These are phyloP conservation scores for Caenorhabditis imperialis DNA, from an alignment of 2,888 invertebrate species.

Conservation along the genomic window DNA sequence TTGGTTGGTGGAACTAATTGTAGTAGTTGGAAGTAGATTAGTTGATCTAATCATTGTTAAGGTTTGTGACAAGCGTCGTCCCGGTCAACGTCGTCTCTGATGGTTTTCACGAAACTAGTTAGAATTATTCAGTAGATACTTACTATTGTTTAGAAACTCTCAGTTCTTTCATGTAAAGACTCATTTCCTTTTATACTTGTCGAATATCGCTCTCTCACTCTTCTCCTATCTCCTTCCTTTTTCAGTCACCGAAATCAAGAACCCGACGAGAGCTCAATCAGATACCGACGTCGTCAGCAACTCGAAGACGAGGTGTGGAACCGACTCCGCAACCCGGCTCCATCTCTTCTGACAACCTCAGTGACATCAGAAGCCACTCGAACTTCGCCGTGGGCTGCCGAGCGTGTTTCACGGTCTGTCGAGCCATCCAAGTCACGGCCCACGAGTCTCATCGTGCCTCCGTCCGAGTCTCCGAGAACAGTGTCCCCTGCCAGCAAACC, in stretches of 20 bases:
- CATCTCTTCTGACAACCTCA: conserved; percentile 36
- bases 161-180: background rate
- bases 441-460: conserved; percentile 38
- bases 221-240: conserved; percentile 7
- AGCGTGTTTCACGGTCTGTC: conserved; percentile 43
- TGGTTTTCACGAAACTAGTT: too few relatives aligned
- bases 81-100: too few relatives aligned
- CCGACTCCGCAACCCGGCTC: conserved; percentile 60
- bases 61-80: too few relatives aligned
- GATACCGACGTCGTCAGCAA: conserved; percentile 72
- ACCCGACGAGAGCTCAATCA: conserved; percentile 59
- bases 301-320: conserved; percentile 75
- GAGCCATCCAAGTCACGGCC: conserved; percentile 49
- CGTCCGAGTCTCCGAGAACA: conserved; percentile 41
- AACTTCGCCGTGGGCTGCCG: conserved; percentile 51
- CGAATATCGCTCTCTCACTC: background rate
- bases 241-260: conserved; percentile 53
- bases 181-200: conserved; percentile 2
- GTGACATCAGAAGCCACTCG: conserved; percentile 9
- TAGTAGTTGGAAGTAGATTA: conserved; percentile 3
- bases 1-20: background rate
- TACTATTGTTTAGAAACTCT: too few relatives aligned
- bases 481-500: conserved; percentile 45
- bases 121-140: too few relatives aligned
- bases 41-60: too few relatives aligned